A percentile compares a stretch with the other conserved stretches of the same genome.
Evolutionary conservation across 2,888 invertebrate species (phyloP).

Genomic region (Masnerella sp.): DNA sequence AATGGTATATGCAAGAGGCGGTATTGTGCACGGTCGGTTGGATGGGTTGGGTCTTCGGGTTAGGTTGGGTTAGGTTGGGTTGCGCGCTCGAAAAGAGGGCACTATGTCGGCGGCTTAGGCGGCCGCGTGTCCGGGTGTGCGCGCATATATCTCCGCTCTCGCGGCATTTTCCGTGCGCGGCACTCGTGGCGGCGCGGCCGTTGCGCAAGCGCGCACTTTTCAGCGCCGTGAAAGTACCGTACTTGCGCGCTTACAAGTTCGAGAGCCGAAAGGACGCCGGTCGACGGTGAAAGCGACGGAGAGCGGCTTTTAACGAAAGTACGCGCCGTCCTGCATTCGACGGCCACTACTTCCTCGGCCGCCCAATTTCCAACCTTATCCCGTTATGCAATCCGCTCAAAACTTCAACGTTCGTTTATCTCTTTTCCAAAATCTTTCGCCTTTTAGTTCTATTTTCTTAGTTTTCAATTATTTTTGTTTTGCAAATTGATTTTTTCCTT

Average conservation of each 20-base stretch:
- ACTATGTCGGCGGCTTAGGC: conserved; percentile 60
- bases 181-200: neutral
- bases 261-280: conserved; percentile 46
- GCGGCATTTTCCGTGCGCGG: conserved; percentile 58
- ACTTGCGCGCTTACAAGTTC: conserved; percentile 53
- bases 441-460: too few relatives aligned
- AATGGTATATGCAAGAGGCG: too few relatives aligned
- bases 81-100: conserved; percentile 56
- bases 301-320: conserved; percentile 54
- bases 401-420: too few relatives aligned
- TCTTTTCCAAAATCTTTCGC: too few relatives aligned
- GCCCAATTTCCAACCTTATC: too few relatives aligned
- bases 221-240: conserved; percentile 50
- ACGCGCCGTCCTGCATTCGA: too few relatives aligned
- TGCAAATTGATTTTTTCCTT: too few relatives aligned
- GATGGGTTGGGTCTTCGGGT: too few relatives aligned
- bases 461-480: too few relatives aligned
- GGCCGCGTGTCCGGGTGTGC: conserved; percentile 59
- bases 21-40: too few relatives aligned
- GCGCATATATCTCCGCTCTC: conserved; percentile 12
- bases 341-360: too few relatives aligned
- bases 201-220: conserved; percentile 54
- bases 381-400: too few relatives aligned
- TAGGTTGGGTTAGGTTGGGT: conserved; percentile 32
- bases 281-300: conserved; percentile 52